These are phyloP conservation scores for Agrilus planipennis DNA, from an alignment of 1,140 invertebrate species.

Conservation along the genomic window DNA sequence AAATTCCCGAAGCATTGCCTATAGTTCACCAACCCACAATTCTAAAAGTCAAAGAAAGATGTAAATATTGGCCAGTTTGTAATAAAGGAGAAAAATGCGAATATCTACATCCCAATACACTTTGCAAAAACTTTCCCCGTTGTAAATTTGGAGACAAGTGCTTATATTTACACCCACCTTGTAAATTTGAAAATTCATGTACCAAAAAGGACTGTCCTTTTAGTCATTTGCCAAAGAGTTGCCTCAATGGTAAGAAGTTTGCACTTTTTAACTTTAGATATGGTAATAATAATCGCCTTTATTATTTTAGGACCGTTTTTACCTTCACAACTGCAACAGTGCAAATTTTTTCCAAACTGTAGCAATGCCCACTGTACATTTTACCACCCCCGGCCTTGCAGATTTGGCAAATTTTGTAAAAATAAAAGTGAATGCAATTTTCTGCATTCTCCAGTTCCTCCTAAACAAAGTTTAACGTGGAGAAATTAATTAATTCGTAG, in stretches of 20 bases:
- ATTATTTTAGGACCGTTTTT: not conserved
- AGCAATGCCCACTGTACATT: conserved; percentile 45
- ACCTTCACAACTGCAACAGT: conserved; percentile 33
- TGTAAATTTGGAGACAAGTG: conserved; percentile 84
- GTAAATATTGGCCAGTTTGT: conserved; percentile 63
- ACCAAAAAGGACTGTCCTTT: conserved; percentile 74
- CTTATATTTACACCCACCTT: conserved; percentile 82
- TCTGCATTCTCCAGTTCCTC: no score
- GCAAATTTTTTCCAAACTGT: conserved; percentile 48
- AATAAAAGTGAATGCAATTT: conserved; percentile 51
- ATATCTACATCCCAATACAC: conserved; percentile 50
- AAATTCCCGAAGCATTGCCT: conserved; percentile 33
- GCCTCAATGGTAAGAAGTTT: conserved; percentile 9
- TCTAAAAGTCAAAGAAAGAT: conserved; percentile 43
- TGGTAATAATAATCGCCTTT: conserved; percentile 1
- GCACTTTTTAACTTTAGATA: not conserved
- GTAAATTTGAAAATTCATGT: conserved; percentile 79
- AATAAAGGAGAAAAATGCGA: conserved; percentile 48
- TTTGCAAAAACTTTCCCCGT: conserved; percentile 67
- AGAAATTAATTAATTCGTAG: no score
- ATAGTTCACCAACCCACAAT: conserved; percentile 28
- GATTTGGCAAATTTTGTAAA: conserved; percentile 47
- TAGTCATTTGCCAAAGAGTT: conserved; percentile 46
- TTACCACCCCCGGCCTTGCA: conserved; percentile 50
- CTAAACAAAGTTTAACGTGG: no score